phyloP scores from a whole-genome alignment of 2,113 vertebrate species.

The Odocoileus virginianus region DNA sequence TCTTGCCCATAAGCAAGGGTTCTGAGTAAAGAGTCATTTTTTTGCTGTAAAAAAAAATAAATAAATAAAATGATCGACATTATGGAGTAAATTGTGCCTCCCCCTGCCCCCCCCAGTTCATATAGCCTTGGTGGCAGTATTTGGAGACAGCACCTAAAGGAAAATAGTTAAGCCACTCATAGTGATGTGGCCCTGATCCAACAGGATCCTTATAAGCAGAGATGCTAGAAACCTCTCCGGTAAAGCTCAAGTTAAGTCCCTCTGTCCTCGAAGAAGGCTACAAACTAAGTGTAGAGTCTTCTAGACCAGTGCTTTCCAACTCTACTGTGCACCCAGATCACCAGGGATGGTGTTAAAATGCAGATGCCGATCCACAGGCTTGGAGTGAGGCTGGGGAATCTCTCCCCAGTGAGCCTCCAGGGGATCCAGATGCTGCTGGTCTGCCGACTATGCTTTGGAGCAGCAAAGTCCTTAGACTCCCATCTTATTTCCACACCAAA shows the following conservation, averaged over 20 bases:
- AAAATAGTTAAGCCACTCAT: neutral
- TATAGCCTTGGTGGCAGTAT: neutral
- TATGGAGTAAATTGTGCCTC: neutral
- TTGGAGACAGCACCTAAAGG: neutral
- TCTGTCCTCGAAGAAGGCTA: neutral
- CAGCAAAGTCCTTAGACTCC: neutral
- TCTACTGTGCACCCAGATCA: neutral
- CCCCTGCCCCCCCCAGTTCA: neutral
- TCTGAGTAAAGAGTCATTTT: constrained; percentile 38
- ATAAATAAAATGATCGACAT: too few relatives aligned
- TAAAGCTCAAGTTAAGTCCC: neutral
- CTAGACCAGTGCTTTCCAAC: neutral
- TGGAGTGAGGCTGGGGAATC: neutral
- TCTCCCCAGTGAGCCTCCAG: neutral
- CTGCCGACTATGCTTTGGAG: neutral
- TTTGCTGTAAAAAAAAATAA: neutral
- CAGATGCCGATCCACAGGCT: neutral
- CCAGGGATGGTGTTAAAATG: neutral
- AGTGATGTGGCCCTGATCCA: neutral
- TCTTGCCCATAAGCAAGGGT: neutral
- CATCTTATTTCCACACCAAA: neutral
- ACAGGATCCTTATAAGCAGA: neutral
- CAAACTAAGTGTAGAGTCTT: neutral
- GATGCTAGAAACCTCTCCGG: neutral
- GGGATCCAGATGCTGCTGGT: neutral